phyloP scores from a whole-genome alignment of 2,797 vertebrate species.

The Betta splendens region DNA sequence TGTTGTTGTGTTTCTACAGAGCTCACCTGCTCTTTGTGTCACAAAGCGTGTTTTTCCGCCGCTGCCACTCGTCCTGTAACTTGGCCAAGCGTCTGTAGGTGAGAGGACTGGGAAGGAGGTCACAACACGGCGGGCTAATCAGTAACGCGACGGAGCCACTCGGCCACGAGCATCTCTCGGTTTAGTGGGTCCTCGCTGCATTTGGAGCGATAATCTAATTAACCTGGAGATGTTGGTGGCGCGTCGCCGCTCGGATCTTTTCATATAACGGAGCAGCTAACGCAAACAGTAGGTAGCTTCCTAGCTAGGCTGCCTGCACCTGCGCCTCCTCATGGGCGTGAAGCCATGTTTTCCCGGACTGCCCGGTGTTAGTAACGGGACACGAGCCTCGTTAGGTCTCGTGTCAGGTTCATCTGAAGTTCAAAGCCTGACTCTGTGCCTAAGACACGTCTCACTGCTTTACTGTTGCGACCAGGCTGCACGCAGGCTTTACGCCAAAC shows the following conservation, averaged over 20 bases:
- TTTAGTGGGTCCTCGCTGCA: slow-evolving; percentile 26
- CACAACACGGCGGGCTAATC: background rate
- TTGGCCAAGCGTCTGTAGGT: too few species aligned
- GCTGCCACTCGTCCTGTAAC: background rate
- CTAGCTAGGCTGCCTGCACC: background rate
- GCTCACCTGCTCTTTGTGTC: background rate
- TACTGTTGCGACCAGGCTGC: too few species aligned
- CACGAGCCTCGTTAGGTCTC: background rate
- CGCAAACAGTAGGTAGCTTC: background rate
- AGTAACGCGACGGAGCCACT: slow-evolving; percentile 12
- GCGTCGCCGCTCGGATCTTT: slow-evolving; percentile 29
- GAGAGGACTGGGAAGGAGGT: background rate
- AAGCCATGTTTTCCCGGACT: background rate
- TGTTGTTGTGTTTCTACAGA: too few species aligned
- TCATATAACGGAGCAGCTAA: slow-evolving; percentile 11
- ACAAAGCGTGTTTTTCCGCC: background rate
- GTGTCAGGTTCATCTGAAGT: slow-evolving; percentile 8
- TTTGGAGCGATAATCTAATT: slow-evolving; percentile 60
- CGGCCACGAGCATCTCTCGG: slow-evolving; percentile 6
- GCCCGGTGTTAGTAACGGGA: background rate
- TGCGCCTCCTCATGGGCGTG: slow-evolving; percentile 1
- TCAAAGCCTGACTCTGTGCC: background rate
- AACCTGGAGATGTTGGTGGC: slow-evolving; percentile 48
- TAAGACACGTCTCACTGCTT: background rate
- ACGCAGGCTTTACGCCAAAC: too few species aligned